A percentile compares a stretch with the other conserved stretches of the same genome.
Evolutionary conservation across 92 coral and sea anemone genomes (phyloP).

Genomic region (Umimayanthus chanpuru): DNA sequence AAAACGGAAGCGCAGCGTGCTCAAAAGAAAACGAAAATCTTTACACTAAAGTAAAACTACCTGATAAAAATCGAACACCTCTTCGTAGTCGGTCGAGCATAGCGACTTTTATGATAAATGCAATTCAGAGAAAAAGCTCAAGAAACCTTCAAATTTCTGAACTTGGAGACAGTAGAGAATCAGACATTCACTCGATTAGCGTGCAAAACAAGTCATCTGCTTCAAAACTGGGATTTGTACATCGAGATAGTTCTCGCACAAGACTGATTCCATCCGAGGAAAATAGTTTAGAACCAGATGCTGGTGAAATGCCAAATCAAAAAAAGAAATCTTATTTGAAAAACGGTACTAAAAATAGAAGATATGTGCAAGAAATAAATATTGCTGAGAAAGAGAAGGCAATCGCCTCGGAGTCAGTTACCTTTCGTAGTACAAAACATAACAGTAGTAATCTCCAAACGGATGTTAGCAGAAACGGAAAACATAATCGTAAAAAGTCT

Average conservation of each 20-base stretch:
- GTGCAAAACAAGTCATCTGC: neutral
- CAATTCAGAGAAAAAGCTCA: constrained; percentile 13
- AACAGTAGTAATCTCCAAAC: neutral
- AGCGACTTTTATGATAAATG: constrained; percentile 55
- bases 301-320: neutral
- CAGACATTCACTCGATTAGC: neutral
- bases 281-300: neutral
- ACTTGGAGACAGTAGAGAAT: neutral
- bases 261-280: neutral
- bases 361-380: neutral
- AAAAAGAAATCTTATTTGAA: neutral
- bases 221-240: neutral
- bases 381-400: neutral
- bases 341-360: neutral
- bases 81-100: constrained; percentile 26
- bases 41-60: neutral
- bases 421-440: neutral
- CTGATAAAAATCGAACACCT: neutral
- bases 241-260: neutral
- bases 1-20: neutral
- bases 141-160: neutral
- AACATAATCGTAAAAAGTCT: neutral
- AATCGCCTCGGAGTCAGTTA: neutral
- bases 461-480: neutral
- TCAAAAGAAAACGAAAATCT: neutral